These are phyloP conservation scores for Peromyscus californicus DNA, from an alignment of 2,113 vertebrate species.

Conservation along the genomic window DNA sequence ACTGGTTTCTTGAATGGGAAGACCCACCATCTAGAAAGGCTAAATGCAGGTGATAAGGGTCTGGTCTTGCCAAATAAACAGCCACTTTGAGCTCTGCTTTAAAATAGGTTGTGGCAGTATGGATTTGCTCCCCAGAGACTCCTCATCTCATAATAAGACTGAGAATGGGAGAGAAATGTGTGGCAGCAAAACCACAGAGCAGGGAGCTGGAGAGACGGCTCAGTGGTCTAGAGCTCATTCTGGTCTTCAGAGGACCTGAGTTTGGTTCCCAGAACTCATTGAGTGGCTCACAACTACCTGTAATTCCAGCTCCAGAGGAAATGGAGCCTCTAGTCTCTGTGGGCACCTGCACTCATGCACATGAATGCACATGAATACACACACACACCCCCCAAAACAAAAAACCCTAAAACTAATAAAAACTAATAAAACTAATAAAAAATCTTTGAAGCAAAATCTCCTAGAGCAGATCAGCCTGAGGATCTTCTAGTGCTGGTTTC, in stretches of 20 bases:
- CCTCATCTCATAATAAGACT: neutral
- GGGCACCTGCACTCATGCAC: neutral
- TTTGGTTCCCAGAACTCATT: neutral
- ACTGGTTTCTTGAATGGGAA: conserved; percentile 19
- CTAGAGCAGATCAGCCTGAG: neutral
- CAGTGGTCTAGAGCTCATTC: neutral
- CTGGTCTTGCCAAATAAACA: conserved; percentile 34
- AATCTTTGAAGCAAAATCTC: neutral
- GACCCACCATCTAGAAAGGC: neutral
- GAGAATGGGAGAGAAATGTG: conserved; percentile 42
- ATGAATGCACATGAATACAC: neutral
- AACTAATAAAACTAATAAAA: neutral
- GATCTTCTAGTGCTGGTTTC: neutral
- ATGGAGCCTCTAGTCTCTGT: neutral
- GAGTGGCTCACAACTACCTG: neutral
- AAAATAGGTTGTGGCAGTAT: conserved; percentile 31
- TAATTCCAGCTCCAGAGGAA: neutral
- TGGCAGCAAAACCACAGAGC: conserved; percentile 32
- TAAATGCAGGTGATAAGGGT: neutral
- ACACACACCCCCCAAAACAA: neutral
- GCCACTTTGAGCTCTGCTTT: conserved; percentile 46
- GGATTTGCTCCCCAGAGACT: conserved; percentile 41
- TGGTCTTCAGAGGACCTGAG: neutral
- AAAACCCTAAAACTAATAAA: neutral
- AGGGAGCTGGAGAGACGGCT: neutral